Evolutionary conservation across 2,113 vertebrate genomes (phyloP).

Genomic region (Parus major): DNA sequence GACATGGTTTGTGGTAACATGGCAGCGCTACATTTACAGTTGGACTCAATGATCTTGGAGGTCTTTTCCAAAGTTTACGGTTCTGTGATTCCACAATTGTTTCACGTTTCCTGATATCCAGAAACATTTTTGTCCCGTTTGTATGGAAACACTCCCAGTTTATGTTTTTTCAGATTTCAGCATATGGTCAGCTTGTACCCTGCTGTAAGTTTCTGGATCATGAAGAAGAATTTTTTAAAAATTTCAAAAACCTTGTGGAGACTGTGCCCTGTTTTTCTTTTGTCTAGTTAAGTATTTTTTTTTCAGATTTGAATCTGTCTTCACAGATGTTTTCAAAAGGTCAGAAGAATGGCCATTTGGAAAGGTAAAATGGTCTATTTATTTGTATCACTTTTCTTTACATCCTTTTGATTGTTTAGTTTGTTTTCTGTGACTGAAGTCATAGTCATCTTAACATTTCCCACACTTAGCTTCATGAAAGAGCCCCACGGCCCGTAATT

Average conservation of each 20-base stretch:
- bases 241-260: not conserved
- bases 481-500: not conserved
- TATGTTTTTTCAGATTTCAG: not conserved
- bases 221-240: not conserved
- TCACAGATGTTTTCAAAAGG: not conserved
- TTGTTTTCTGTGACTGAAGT: not conserved
- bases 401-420: not conserved
- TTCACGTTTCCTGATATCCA: not conserved
- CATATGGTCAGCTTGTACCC: not conserved
- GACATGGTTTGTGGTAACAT: not conserved
- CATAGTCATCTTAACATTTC: not conserved
- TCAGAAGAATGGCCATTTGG: not conserved
- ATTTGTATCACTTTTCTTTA: not conserved
- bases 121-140: not conserved
- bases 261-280: not conserved
- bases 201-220: not conserved
- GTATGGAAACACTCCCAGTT: not conserved
- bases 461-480: not conserved
- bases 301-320: not conserved
- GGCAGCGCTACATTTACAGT: not conserved
- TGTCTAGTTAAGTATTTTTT: not conserved
- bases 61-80: rapidly evolving
- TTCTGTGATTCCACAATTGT: not conserved
- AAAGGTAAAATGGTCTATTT: not conserved
- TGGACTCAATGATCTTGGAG: not conserved